Conservation (phyloP, 2,113 vertebrate genomes). For the Limnothrissa miodon region DNA sequence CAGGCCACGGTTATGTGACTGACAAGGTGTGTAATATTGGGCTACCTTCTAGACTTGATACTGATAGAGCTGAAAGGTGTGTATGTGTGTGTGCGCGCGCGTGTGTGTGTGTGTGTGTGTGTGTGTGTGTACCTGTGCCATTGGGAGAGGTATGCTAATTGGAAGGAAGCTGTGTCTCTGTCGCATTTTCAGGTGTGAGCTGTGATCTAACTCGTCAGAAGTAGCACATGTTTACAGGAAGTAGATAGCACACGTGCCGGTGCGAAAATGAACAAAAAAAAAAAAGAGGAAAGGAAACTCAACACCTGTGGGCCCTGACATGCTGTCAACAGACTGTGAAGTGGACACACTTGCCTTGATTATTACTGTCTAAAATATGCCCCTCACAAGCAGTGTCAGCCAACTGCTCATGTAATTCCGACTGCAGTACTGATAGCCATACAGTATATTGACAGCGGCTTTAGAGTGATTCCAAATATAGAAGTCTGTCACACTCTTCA, state of each 20-base stretch:
- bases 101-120: slow-evolving; percentile 24
- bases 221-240: slow-evolving; percentile 63
- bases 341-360: slow-evolving; percentile 9
- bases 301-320: slow-evolving; percentile 26
- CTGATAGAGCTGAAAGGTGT: background rate
- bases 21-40: slow-evolving; percentile 15
- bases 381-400: background rate
- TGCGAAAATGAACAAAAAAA: slow-evolving; percentile 21
- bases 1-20: background rate
- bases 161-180: slow-evolving; percentile 76
- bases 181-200: slow-evolving; percentile 80
- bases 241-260: slow-evolving; percentile 29
- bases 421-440: background rate
- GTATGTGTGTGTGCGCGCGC: slow-evolving; percentile 23
- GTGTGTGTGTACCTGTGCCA: slow-evolving; percentile 30
- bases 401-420: background rate
- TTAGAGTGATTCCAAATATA: background rate
- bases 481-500: background rate
- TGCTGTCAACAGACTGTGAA: slow-evolving; percentile 17
- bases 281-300: too few species aligned
- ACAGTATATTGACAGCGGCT: background rate
- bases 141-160: slow-evolving; percentile 79
- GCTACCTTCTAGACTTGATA: background rate
- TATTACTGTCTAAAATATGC: slow-evolving; percentile 3
- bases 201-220: slow-evolving; percentile 77